These are phyloP conservation scores for Achatina immaculata DNA, from an alignment of 1,140 invertebrate genomes.

Conservation along the genomic window DNA sequence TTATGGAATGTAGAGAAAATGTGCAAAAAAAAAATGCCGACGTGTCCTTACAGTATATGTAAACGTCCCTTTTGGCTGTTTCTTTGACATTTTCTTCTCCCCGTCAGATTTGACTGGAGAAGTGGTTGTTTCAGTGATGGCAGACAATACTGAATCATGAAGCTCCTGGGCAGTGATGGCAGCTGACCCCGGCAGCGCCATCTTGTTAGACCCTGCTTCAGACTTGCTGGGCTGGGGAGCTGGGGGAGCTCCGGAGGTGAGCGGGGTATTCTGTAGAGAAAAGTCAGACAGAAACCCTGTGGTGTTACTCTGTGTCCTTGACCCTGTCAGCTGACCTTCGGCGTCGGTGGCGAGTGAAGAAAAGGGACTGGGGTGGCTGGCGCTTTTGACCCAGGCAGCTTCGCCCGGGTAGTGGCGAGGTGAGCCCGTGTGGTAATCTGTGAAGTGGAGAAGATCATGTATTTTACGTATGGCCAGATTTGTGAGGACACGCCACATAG, in stretches of 20 bases:
- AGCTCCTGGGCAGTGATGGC: constrained; percentile 29
- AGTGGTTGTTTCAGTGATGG: constrained; percentile 1
- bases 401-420: constrained; percentile 6
- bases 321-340: not conserved
- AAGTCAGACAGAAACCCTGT: constrained; percentile 17
- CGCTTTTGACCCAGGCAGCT: constrained; percentile 10
- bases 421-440: not conserved
- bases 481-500: too few species aligned
- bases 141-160: constrained; percentile 38
- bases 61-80: constrained; percentile 44
- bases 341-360: not conserved
- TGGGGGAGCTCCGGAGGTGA: not conserved
- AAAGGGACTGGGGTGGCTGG: constrained; percentile 18
- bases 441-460: too few species aligned
- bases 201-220: not conserved
- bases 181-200: not conserved
- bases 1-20: too few species aligned
- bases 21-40: too few species aligned
- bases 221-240: constrained; percentile 12
- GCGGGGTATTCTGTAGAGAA: constrained; percentile 12
- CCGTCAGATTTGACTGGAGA: not conserved
- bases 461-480: too few species aligned
- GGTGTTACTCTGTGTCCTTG: not conserved
- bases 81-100: constrained; percentile 37
- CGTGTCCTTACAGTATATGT: constrained; percentile 37